These are phyloP conservation scores for Amblyteles armatorius DNA, from an alignment of 2,888 invertebrate species.

Conservation along the genomic window DNA sequence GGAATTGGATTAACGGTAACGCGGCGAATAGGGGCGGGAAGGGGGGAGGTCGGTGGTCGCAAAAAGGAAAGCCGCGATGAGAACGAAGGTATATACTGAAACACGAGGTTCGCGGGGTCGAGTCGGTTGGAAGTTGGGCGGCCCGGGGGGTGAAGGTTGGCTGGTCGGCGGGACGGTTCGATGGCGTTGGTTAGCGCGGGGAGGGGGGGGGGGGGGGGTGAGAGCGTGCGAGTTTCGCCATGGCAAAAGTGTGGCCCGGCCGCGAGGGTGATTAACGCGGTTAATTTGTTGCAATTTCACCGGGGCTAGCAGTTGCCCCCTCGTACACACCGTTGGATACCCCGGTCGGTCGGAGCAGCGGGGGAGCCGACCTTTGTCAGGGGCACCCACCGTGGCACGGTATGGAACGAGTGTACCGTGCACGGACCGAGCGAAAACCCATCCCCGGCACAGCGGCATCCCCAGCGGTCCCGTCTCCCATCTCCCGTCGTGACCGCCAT, in stretches of 20 bases:
- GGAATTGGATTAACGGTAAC: conserved; percentile 51
- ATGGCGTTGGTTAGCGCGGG: conserved; percentile 49
- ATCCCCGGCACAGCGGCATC: conserved; percentile 62
- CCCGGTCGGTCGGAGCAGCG: conserved; percentile 21
- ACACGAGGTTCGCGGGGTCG: neutral
- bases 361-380: conserved; percentile 60
- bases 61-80: conserved; percentile 39
- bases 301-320: conserved; percentile 71
- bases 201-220: neutral
- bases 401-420: conserved; percentile 35
- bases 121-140: neutral
- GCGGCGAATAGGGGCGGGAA: conserved; percentile 2
- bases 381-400: conserved; percentile 35
- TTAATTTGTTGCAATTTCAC: conserved; percentile 82
- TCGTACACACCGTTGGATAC: conserved; percentile 52
- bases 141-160: neutral
- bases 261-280: conserved; percentile 80
- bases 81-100: conserved; percentile 30
- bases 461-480: conserved; percentile 61
- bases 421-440: conserved; percentile 41
- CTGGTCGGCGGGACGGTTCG: conserved; percentile 39
- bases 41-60: conserved; percentile 5
- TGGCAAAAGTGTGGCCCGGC: conserved; percentile 75
- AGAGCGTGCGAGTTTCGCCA: conserved; percentile 56
- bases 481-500: conserved; percentile 56